Evolutionary conservation across 2,888 invertebrate species (phyloP).

Genomic region (Creontiades dilutus): DNA sequence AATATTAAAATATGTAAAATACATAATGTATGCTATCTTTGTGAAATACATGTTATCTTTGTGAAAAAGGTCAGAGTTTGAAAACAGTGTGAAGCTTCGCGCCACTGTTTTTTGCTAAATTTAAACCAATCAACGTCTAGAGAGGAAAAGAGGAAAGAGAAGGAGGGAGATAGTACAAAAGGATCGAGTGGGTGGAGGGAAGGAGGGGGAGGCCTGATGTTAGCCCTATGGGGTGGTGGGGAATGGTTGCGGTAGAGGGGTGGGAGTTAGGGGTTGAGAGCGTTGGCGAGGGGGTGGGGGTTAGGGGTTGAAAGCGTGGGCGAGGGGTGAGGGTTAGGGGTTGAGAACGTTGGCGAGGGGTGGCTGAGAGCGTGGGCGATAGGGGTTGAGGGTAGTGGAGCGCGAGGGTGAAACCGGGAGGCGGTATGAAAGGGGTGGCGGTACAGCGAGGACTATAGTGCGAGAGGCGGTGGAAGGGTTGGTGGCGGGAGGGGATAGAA

Average conservation of each 20-base stretch:
- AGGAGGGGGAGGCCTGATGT: background rate
- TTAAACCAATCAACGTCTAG: slow-evolving; percentile 24
- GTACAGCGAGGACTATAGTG: too few species aligned
- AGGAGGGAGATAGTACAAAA: background rate
- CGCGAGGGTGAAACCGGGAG: background rate
- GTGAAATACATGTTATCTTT: too few species aligned
- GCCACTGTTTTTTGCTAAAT: slow-evolving; percentile 56
- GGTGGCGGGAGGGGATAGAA: background rate
- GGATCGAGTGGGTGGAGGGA: background rate
- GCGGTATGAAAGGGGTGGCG: background rate
- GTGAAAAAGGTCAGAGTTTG: too few species aligned
- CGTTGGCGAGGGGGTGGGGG: background rate
- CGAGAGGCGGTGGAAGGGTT: background rate
- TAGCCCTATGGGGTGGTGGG: background rate
- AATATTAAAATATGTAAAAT: too few species aligned
- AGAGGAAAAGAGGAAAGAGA: slow-evolving; percentile 38
- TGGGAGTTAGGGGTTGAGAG: too few species aligned
- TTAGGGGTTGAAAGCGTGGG: background rate
- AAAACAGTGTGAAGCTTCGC: too few species aligned
- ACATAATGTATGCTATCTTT: too few species aligned
- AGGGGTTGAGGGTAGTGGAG: background rate
- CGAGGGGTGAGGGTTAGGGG: background rate
- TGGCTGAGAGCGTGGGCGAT: background rate
- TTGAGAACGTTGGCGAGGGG: background rate
- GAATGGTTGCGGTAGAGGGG: background rate